Evolutionary conservation across 2,797 vertebrate genomes (phyloP).

Genomic region (Ceyx erithaca): DNA sequence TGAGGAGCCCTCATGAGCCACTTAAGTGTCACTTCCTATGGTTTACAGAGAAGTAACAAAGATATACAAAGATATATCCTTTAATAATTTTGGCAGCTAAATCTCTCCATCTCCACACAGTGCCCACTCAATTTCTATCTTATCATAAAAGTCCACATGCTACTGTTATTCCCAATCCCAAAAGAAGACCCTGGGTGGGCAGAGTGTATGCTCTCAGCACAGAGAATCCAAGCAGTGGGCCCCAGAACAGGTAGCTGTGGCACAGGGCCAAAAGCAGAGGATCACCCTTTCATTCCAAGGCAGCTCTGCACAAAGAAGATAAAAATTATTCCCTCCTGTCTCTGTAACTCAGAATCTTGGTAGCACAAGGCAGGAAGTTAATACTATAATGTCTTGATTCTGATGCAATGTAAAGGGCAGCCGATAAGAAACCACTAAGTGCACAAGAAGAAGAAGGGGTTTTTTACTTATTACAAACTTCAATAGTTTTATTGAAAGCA

Average conservation of each 20-base stretch:
- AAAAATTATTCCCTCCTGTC: neutral
- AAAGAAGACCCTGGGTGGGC: neutral
- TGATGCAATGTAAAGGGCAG: neutral
- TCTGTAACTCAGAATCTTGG: neutral
- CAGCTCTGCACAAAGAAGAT: neutral
- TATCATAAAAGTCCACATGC: neutral
- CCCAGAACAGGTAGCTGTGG: neutral
- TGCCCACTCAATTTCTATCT: neutral
- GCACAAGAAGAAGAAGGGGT: neutral
- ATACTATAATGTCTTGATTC: neutral
- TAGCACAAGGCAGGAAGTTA: neutral
- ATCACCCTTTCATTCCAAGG: neutral
- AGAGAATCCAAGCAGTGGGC: accelerated
- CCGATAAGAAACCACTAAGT: neutral
- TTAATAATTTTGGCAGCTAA: neutral
- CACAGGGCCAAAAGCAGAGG: accelerated
- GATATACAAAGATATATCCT: neutral
- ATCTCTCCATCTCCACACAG: neutral
- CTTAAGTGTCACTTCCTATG: neutral
- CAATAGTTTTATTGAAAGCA: neutral
- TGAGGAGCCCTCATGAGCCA: neutral
- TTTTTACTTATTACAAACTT: neutral
- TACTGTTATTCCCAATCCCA: accelerated
- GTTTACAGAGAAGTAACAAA: neutral
- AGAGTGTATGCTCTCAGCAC: neutral